These are phyloP conservation scores for Pangasius mekongensis DNA, from an alignment of 2,797 vertebrate species.

Conservation along the genomic window DNA sequence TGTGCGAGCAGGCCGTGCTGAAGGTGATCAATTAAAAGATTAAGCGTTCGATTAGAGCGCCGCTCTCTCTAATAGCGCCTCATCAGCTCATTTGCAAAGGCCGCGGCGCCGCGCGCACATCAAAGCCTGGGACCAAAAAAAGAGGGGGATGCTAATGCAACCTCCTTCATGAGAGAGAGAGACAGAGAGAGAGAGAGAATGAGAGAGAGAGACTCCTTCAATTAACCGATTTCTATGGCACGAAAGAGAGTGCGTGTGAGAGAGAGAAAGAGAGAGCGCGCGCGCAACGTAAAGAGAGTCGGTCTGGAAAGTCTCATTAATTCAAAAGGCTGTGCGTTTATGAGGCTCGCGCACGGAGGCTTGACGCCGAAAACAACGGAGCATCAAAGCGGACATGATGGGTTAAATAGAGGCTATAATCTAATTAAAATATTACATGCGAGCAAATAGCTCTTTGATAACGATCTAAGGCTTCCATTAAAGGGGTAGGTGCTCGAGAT, in stretches of 20 bases:
- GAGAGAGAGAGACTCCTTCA: slow-evolving; percentile 93
- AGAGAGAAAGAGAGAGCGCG: slow-evolving; percentile 80
- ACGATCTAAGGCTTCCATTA: slow-evolving; percentile 94
- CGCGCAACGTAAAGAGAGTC: slow-evolving; percentile 81
- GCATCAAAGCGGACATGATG: slow-evolving; percentile 97
- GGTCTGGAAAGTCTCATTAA: slow-evolving; percentile 93
- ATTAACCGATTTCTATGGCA: slow-evolving; percentile 98
- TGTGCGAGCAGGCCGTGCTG: slow-evolving; percentile 75
- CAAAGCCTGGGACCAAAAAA: slow-evolving; percentile 93
- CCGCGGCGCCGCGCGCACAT: slow-evolving; percentile 87
- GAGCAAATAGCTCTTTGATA: slow-evolving; percentile 99
- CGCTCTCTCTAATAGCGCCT: slow-evolving; percentile 85
- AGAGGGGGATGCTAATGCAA: slow-evolving; percentile 91
- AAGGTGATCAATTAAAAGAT: slow-evolving; percentile 99
- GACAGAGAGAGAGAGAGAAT: slow-evolving; percentile 10
- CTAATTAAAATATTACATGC: slow-evolving; percentile 99
- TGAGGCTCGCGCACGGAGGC: slow-evolving; percentile 93
- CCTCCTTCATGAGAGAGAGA: slow-evolving; percentile 87
- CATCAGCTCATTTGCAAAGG: slow-evolving; percentile 99
- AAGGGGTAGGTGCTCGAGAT: slow-evolving; percentile 86
- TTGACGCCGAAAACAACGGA: slow-evolving; percentile 90
- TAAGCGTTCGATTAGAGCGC: slow-evolving; percentile 82
- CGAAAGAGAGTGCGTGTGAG: slow-evolving; percentile 73
- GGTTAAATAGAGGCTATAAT: slow-evolving; percentile 99
- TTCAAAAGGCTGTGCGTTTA: slow-evolving; percentile 91